Percentiles rank a stretch among this genome's conserved stretches.
phyloP scores from a whole-genome alignment of 2,113 vertebrate genomes.

The Paratilapia polleni region DNA sequence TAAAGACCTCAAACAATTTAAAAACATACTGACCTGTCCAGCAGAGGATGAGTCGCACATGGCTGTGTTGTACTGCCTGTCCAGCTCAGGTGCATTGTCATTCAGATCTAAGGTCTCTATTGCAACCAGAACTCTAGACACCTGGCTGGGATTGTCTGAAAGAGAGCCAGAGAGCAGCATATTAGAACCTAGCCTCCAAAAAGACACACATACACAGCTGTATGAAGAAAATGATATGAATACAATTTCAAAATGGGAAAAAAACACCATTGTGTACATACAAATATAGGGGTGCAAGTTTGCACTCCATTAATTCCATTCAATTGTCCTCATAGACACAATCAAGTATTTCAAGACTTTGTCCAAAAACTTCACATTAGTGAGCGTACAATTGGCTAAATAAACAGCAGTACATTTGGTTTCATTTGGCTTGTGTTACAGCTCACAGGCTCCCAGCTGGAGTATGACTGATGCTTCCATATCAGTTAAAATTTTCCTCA shows the following conservation, averaged over 20 bases:
- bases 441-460: slow-evolving; percentile 52
- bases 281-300: slow-evolving; percentile 14
- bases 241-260: neutral
- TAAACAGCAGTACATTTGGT: slow-evolving; percentile 37
- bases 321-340: slow-evolving; percentile 30
- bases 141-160: slow-evolving; percentile 89
- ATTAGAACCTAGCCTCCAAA: slow-evolving; percentile 26
- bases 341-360: slow-evolving; percentile 46
- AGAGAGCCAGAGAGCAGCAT: slow-evolving; percentile 35
- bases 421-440: slow-evolving; percentile 56
- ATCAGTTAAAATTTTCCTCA: slow-evolving; percentile 47
- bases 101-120: slow-evolving; percentile 89
- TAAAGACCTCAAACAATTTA: neutral
- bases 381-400: slow-evolving; percentile 41
- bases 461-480: slow-evolving; percentile 39
- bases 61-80: slow-evolving; percentile 85
- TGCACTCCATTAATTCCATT: slow-evolving; percentile 28
- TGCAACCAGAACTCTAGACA: slow-evolving; percentile 84
- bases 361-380: slow-evolving; percentile 59
- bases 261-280: neutral
- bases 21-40: slow-evolving; percentile 83
- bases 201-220: neutral
- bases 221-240: neutral
- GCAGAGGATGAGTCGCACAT: slow-evolving; percentile 86
- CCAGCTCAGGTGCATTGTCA: slow-evolving; percentile 89